Evolutionary conservation across 2,113 vertebrate genomes (phyloP).

Genomic region (Falcunculus frontatus): DNA sequence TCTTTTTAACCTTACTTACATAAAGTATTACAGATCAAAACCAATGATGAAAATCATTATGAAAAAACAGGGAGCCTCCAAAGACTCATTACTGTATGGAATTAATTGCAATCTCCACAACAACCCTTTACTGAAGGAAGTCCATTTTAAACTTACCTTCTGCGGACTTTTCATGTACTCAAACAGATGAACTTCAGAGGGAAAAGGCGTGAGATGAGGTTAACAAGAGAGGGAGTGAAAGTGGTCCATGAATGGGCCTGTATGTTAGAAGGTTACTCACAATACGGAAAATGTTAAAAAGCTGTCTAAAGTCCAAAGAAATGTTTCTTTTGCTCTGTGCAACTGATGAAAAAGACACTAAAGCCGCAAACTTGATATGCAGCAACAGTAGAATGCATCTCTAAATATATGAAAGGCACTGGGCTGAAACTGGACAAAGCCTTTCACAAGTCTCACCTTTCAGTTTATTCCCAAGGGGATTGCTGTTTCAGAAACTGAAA

Average conservation of each 20-base stretch:
- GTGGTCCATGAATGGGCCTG: not conserved
- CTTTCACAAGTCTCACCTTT: slow-evolving; percentile 58
- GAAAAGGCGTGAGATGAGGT: not conserved
- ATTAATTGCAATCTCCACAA: not conserved
- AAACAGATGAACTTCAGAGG: not conserved
- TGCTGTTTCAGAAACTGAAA: slow-evolving; percentile 48
- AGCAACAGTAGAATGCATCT: slow-evolving; percentile 46
- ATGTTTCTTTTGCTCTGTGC: slow-evolving; percentile 18
- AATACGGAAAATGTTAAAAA: slow-evolving; percentile 9
- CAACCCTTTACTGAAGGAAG: not conserved
- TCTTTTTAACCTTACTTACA: not conserved
- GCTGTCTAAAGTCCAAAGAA: slow-evolving; percentile 4
- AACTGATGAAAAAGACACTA: slow-evolving; percentile 19
- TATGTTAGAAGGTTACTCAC: not conserved
- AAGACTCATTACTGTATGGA: not conserved
- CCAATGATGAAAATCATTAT: not conserved
- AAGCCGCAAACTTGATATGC: slow-evolving; percentile 45
- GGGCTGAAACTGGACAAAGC: slow-evolving; percentile 47
- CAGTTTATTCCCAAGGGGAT: slow-evolving; percentile 46
- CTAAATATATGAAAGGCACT: slow-evolving; percentile 34
- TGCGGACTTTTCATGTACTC: not conserved
- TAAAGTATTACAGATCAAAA: not conserved
- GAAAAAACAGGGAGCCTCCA: not conserved
- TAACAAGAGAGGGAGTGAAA: not conserved
- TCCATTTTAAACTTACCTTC: not conserved